These are phyloP conservation scores for Pristionchus arcanus DNA, from an alignment of 2,888 invertebrate genomes.

Conservation along the genomic window DNA sequence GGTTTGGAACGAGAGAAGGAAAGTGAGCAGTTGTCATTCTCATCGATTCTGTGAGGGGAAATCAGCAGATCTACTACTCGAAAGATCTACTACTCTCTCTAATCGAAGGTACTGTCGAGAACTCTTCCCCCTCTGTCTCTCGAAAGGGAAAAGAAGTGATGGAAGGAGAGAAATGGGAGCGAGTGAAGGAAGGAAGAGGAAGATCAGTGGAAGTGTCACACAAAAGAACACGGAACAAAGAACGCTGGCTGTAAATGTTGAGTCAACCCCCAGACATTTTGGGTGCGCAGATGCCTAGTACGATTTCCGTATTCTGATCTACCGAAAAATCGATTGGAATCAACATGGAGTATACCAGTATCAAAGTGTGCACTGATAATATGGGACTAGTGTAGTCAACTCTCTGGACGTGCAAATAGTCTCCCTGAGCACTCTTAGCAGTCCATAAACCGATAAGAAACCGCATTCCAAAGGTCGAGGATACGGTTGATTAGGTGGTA, in stretches of 20 bases:
- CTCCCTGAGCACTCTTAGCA: not conserved
- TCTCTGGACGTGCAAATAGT: too few relatives aligned
- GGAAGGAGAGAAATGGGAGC: not conserved
- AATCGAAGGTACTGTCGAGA: not conserved
- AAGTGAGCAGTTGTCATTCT: not conserved
- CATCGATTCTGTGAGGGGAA: not conserved
- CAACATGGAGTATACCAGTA: not conserved
- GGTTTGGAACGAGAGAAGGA: not conserved
- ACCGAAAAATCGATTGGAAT: not conserved
- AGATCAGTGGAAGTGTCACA: not conserved
- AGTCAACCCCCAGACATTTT: too few relatives aligned
- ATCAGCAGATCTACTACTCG: too few relatives aligned
- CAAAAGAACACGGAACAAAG: not conserved
- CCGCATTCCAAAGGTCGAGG: not conserved
- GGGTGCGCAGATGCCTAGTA: too few relatives aligned
- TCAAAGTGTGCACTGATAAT: not conserved
- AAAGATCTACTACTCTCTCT: not conserved
- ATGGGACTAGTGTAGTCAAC: not conserved
- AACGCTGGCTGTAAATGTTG: too few relatives aligned
- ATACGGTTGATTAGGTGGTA: not conserved
- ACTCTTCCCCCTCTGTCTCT: not conserved
- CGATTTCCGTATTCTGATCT: not conserved
- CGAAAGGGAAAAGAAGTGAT: constrained; percentile 7
- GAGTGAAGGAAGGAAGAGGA: not conserved
- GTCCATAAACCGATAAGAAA: not conserved